phyloP scores from a whole-genome alignment of 2,797 vertebrate species.

The Pseudochaenichthys georgianus region DNA sequence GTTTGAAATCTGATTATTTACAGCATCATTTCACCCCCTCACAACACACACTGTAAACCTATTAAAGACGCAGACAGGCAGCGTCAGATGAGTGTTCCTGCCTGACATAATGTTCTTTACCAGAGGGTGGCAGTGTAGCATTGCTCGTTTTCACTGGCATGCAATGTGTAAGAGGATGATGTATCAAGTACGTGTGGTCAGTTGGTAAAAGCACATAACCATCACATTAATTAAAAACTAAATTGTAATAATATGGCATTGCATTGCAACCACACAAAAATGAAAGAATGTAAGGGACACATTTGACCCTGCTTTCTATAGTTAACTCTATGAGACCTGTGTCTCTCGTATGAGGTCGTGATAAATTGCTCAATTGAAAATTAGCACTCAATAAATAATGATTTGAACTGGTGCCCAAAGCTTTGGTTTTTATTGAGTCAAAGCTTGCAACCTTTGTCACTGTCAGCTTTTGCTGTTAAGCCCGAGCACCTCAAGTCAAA shows the following conservation, averaged over 20 bases:
- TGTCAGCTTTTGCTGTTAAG: constrained; percentile 57
- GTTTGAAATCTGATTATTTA: too few species aligned
- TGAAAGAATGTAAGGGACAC: neutral
- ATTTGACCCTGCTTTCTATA: constrained; percentile 7
- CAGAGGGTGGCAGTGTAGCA: constrained; percentile 71
- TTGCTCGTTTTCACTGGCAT: constrained; percentile 6
- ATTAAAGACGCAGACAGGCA: neutral
- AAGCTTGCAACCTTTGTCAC: constrained; percentile 43
- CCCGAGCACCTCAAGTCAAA: constrained; percentile 21
- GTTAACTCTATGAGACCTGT: constrained; percentile 14
- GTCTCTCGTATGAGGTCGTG: constrained; percentile 8
- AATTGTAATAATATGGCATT: constrained; percentile 9
- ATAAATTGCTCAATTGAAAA: constrained; percentile 52
- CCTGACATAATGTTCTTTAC: constrained; percentile 4
- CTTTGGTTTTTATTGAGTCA: constrained; percentile 60
- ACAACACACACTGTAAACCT: neutral
- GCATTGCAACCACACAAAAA: constrained; percentile 12
- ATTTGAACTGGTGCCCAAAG: constrained; percentile 39
- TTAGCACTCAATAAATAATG: constrained; percentile 28
- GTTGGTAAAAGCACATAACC: constrained; percentile 11
- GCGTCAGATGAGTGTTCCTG: neutral
- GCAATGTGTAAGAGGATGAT: neutral
- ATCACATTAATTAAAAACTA: neutral
- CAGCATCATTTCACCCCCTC: too few species aligned
- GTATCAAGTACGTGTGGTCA: neutral